Evolutionary conservation across 2,113 vertebrate species (phyloP).

Genomic region (Hippocampus zosterae): DNA sequence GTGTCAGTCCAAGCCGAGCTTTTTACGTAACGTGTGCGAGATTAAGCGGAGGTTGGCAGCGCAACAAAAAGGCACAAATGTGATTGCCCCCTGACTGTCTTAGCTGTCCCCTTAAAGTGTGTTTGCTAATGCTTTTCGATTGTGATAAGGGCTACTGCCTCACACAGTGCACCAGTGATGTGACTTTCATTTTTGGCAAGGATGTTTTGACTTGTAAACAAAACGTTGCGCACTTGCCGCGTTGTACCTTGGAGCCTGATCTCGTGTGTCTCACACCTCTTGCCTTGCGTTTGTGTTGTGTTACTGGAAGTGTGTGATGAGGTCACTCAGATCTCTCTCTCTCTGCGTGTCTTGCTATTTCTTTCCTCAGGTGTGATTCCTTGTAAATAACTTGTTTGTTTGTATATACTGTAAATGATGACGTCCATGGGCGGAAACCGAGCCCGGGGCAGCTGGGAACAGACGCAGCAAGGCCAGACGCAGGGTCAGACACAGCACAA

Average conservation of each 20-base stretch:
- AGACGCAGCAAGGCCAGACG: conserved; percentile 88
- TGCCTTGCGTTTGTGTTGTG: background rate
- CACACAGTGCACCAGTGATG: background rate
- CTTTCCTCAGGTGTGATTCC: conserved; percentile 79
- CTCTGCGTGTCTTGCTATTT: conserved; percentile 5
- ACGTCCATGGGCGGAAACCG: conserved; percentile 95
- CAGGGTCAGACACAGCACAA: conserved; percentile 95
- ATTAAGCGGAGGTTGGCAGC: conserved; percentile 42
- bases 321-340: conserved; percentile 3
- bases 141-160: background rate
- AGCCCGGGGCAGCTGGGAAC: conserved; percentile 94
- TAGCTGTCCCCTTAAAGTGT: background rate
- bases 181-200: background rate
- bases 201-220: background rate
- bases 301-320: background rate
- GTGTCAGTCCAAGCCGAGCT: conserved; percentile 37
- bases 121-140: background rate
- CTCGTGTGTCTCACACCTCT: background rate
- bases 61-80: background rate
- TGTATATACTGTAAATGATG: conserved; percentile 99
- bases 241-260: conserved; percentile 6
- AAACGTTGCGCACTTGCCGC: background rate
- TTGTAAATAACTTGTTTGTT: conserved; percentile 99
- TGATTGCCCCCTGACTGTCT: too few species aligned
- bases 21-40: conserved; percentile 62